Base-by-base conservation (phyloP, 2,113 vertebrate genomes). In the Bolborhynchus lineola region DNA sequence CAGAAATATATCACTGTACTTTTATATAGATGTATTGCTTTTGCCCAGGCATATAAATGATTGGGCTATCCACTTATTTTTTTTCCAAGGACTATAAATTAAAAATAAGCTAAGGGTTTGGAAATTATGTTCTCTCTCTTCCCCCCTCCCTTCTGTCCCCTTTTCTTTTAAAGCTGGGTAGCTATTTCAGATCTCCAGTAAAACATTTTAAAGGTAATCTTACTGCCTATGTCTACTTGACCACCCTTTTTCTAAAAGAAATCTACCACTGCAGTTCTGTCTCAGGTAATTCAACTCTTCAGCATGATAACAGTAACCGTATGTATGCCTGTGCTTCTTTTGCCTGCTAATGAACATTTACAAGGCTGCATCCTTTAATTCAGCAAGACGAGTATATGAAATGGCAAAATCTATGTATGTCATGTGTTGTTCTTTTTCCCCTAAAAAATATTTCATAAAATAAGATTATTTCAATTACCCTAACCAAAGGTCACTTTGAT, bases 1-100 rank as follows among this genome's bases (percentile, higher is more conserved):
- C 98, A 98, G 98, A 98, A 98, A 98, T 98, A 98, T 97, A 98
- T 98, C 98, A 98, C 98, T 98, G 97, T 96, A 97, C 98, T 98
- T 98, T 98, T 98, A 98, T 98, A 98, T 98, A 98, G 98, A 98
- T 98, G 98, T 98, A 98, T 98, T 98, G 98, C 98, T 98, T 98
- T 98, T 97, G 97, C 98, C 97, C 96, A 95, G 97, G 98, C 98
- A 98, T 98, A 98, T 98, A 98, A 98, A 98, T 98, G 98, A 98
- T 98, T 98, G 97, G 98, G 98, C 98, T 97, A 98, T 97, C 97
- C 98, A 98, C 98, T 98, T 98, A 98, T 97, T 98, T 98, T 98
- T 97, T 97, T 94, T 82, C 94, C 98, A 98, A 97, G 97, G 96
- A 96, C 98, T 97, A 98, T 98, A 98, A 98, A 98, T 98, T 98